Evolutionary conservation across 2,113 vertebrate genomes (phyloP).

Genomic region (Psilopogon haemacephalus): DNA sequence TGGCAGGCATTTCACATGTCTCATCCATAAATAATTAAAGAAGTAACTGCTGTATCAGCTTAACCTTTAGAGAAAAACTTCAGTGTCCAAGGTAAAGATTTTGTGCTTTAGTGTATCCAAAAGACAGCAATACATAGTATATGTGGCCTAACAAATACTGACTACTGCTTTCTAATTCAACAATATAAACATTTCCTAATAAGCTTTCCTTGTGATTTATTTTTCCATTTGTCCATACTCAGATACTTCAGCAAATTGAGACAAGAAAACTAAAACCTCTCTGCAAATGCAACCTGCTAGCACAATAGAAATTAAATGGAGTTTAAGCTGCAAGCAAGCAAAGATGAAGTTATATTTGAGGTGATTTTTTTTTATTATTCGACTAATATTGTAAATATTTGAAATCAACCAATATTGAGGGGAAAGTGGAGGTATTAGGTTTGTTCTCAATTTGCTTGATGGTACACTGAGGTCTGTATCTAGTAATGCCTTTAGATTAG

Average conservation of each 20-base stretch:
- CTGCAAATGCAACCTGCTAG: not conserved
- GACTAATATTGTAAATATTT: conserved; percentile 5
- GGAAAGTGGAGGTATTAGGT: not conserved
- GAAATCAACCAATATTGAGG: not conserved
- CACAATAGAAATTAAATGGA: conserved; percentile 44
- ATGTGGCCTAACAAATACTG: conserved; percentile 34
- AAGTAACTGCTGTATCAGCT: conserved; percentile 69
- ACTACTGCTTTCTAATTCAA: conserved; percentile 30
- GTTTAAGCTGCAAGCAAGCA: conserved; percentile 36
- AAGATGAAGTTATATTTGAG: conserved; percentile 42
- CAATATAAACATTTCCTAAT: conserved; percentile 61
- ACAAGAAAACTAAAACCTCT: conserved; percentile 51
- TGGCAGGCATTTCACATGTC: conserved; percentile 70
- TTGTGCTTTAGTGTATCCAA: conserved; percentile 29
- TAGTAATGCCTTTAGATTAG: not conserved
- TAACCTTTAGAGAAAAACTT: conserved; percentile 63
- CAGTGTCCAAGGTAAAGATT: conserved; percentile 41
- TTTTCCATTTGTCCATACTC: conserved; percentile 59
- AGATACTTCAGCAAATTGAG: conserved; percentile 65
- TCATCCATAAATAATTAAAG: conserved; percentile 79
- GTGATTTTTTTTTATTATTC: not conserved
- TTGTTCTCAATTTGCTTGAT: not conserved
- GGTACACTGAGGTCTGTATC: not conserved
- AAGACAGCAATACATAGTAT: conserved; percentile 36
- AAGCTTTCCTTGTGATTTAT: conserved; percentile 52